Conservation (phyloP, 2,888 invertebrate genomes). For the Campaea margaritaria region DNA sequence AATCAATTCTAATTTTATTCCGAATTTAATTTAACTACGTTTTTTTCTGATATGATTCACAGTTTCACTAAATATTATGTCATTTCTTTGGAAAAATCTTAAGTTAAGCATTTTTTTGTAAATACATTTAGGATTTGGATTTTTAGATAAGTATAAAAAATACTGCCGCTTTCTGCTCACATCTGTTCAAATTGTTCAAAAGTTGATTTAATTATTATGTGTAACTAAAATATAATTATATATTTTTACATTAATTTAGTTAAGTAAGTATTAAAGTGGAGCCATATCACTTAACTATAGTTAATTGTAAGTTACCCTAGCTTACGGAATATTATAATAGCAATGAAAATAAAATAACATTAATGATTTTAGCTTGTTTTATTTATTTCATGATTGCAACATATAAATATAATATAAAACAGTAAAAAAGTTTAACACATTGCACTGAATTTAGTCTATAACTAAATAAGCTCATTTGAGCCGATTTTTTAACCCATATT, state of each 20-base stretch:
- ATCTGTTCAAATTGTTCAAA: constrained; percentile 21
- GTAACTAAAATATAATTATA: constrained; percentile 1
- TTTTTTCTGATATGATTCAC: too few species aligned
- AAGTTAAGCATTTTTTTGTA: constrained; percentile 2
- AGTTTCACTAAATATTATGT: background rate
- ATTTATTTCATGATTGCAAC: constrained; percentile 57
- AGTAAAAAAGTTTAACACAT: constrained; percentile 43
- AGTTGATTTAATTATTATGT: background rate
- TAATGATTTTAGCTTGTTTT: constrained; percentile 59
- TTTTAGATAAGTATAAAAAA: constrained; percentile 22
- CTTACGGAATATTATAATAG: constrained; percentile 55
- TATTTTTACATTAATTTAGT: background rate
- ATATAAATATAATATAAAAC: constrained; percentile 43
- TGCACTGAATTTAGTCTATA: constrained; percentile 41
- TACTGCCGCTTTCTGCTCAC: constrained; percentile 44
- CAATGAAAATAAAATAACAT: constrained; percentile 52
- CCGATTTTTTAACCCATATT: too few species aligned
- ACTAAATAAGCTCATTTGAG: constrained; percentile 24
- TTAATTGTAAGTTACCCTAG: constrained; percentile 77
- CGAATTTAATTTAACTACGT: too few species aligned
- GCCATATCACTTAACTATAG: constrained; percentile 79
- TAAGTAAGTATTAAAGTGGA: constrained; percentile 64
- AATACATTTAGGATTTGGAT: constrained; percentile 6
- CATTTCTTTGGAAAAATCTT: background rate
- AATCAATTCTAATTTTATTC: too few species aligned